phyloP scores from a whole-genome alignment of 2,797 vertebrate genomes.

The Lacerta bilineata region DNA sequence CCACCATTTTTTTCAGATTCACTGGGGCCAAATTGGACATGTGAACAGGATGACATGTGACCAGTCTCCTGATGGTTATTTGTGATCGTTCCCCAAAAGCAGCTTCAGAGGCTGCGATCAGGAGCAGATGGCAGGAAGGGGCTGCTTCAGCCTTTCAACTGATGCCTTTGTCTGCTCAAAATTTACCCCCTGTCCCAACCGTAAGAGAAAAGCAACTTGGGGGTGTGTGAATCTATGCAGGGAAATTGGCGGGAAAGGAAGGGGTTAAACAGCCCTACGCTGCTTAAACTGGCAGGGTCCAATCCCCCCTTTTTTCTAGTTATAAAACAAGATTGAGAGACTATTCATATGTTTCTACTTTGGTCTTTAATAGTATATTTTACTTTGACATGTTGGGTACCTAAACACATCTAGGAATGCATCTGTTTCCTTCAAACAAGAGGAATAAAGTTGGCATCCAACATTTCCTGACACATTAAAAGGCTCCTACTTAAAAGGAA shows the following conservation, averaged over 20 bases:
- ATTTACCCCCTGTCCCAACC: neutral
- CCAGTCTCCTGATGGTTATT: neutral
- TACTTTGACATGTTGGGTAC: slow-evolving; percentile 14
- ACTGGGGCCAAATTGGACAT: neutral
- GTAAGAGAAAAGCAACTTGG: neutral
- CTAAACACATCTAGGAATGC: slow-evolving; percentile 21
- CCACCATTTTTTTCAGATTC: slow-evolving; percentile 34
- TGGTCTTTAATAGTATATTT: neutral
- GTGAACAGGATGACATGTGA: neutral
- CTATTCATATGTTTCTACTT: neutral
- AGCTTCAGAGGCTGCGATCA: neutral
- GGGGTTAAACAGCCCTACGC: neutral
- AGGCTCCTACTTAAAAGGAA: slow-evolving; percentile 55
- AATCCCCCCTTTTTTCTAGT: neutral
- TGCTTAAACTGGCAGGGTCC: neutral
- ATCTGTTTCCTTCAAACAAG: slow-evolving; percentile 36
- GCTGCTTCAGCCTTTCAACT: neutral
- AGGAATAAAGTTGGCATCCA: slow-evolving; percentile 32
- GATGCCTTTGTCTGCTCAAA: neutral
- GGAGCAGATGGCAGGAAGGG: neutral
- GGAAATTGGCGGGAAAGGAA: neutral
- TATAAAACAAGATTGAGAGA: neutral
- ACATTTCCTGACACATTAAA: slow-evolving; percentile 38
- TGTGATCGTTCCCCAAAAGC: neutral
- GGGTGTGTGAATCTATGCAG: neutral